Percentiles rank a stretch among this genome's conserved stretches.
Evolutionary conservation across 2,797 vertebrate genomes (phyloP).

Genomic region (Chanos chanos): DNA sequence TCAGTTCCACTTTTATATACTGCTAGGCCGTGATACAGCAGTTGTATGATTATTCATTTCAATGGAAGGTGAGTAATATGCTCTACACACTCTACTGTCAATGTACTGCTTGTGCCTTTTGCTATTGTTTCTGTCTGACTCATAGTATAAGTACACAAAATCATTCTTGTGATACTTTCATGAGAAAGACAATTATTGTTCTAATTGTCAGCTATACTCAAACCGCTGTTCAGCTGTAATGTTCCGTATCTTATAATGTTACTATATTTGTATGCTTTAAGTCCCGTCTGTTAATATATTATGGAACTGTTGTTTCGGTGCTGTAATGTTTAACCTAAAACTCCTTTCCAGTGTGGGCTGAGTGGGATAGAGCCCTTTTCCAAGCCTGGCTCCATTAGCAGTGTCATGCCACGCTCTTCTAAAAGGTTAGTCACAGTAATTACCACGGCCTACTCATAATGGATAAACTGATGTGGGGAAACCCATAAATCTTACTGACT

Average conservation of each 20-base stretch:
- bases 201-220: too few species aligned
- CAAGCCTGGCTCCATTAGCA: constrained; percentile 15
- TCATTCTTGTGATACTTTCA: too few species aligned
- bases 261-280: not conserved
- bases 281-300: constrained; percentile 15
- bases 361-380: not conserved
- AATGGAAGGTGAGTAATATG: constrained; percentile 40
- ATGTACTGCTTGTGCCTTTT: constrained; percentile 10
- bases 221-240: constrained; percentile 24
- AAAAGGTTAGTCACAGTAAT: constrained; percentile 2
- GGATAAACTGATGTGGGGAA: constrained; percentile 19
- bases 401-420: constrained; percentile 4
- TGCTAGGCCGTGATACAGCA: constrained; percentile 67
- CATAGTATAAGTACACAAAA: too few species aligned
- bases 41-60: constrained; percentile 65
- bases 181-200: too few species aligned
- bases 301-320: constrained; percentile 11
- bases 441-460: constrained; percentile 3
- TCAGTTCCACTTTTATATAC: constrained; percentile 73
- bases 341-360: constrained; percentile 17
- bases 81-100: constrained; percentile 12
- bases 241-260: constrained; percentile 13
- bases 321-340: not conserved
- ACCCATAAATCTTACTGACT: constrained; percentile 12
- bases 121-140: too few species aligned